Evolutionary conservation across 2,113 vertebrate genomes (phyloP).

Genomic region (Spermophilus dauricus): DNA sequence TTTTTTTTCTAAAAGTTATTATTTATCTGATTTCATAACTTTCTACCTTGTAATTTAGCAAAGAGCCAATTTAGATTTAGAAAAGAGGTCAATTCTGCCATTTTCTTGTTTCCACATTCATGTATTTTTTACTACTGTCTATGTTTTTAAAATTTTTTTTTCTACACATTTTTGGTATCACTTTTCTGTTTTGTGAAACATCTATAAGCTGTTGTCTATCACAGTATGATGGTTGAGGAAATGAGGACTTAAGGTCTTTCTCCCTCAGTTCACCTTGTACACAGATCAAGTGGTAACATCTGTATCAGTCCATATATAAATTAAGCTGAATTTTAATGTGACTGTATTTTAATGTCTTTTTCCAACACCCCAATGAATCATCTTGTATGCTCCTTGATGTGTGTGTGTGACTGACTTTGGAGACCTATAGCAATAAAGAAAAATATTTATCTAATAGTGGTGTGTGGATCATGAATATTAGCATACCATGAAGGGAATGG

Average conservation of each 20-base stretch:
- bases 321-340: slow-evolving; percentile 50
- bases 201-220: not conserved
- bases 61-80: slow-evolving; percentile 17
- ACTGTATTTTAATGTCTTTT: not conserved
- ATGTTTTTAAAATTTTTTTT: not conserved
- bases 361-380: not conserved
- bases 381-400: not conserved
- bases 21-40: not conserved
- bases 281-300: not conserved
- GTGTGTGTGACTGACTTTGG: not conserved
- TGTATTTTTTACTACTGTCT: not conserved
- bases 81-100: not conserved
- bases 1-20: not conserved
- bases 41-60: slow-evolving; percentile 43
- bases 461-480: not conserved
- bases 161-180: not conserved
- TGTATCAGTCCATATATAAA: not conserved
- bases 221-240: not conserved
- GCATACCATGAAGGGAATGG: not conserved
- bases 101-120: not conserved
- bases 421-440: not conserved
- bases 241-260: not conserved
- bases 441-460: not conserved
- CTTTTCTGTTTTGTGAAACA: not conserved
- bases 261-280: not conserved